These are phyloP conservation scores for Argyra leucocephala DNA, from an alignment of 2,888 invertebrate genomes.

Conservation along the genomic window DNA sequence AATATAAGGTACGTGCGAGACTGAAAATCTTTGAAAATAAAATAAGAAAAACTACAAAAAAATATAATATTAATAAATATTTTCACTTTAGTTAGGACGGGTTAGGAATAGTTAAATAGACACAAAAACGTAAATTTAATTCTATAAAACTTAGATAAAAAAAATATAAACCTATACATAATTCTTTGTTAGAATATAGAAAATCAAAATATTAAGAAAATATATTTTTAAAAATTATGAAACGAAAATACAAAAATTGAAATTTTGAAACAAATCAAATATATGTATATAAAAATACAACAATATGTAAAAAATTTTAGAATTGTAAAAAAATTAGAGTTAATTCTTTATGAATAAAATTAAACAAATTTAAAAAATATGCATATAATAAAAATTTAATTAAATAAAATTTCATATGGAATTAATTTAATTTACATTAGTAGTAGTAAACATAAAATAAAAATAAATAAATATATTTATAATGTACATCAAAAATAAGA, in stretches of 20 bases:
- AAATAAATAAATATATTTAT: constrained; percentile 2
- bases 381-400: background rate
- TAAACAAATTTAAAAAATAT: background rate
- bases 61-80: background rate
- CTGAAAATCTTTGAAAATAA: background rate
- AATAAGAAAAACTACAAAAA: background rate
- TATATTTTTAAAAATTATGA: background rate
- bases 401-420: background rate
- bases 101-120: background rate
- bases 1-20: background rate
- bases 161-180: background rate
- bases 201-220: background rate
- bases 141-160: background rate
- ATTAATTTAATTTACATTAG: background rate
- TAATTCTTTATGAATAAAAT: background rate
- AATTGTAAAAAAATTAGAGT: background rate
- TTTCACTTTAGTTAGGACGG: background rate
- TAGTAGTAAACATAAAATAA: background rate
- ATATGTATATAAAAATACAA: background rate
- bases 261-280: background rate
- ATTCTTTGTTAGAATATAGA: background rate
- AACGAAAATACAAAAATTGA: background rate
- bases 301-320: background rate
- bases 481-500: background rate
- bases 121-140: background rate